Base-by-base conservation (phyloP, 2,888 invertebrate genomes). In the Dynastes maya region DNA sequence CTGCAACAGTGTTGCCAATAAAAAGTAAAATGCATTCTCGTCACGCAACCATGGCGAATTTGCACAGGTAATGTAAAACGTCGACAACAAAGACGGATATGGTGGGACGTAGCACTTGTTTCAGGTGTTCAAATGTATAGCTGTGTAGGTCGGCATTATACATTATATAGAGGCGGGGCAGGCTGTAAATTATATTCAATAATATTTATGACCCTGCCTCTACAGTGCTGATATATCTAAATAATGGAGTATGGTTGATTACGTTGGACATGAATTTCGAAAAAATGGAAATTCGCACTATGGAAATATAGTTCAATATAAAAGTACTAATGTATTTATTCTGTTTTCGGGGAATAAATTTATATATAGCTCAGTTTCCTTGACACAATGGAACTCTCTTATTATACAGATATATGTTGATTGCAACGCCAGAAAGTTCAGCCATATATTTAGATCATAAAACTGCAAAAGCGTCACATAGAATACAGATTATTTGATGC, bases 151-250 rank as follows among this genome's bases (percentile, higher is more conserved):
- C 81, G 80, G 81, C 78, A 80, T 82, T 81, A 81, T 81, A 80
- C 81, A 81, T 81, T 51, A 67, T 76, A 83, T 84, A 85, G 85
- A 87, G 85, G 85, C 85, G 85, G 84, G 84, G 85, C 83, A 80
- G 85, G 85, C 84, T 84, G 85, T 88, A 88, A 88, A 88, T 88
- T 88, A 88, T 86, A 85, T 86, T 86, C 86, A 85, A 86, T 87
- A 88, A 87, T 88, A 88, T 88, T 88, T 88, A 88, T 85, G 86
- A 83, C 83, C 83, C 80, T 85, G 86, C 85, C 86, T 87, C 85
- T 86, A 84, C 85, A 85, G 85, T 85, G 83, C 86, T 86, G 86
- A 86, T 87, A 87, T 86, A 85, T 85, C 87, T 86, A 86, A 86
- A 86, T 86, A 83, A 82, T 80, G 81, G 80, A 80, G 76, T 79